Base-by-base conservation (phyloP, 2,113 vertebrate genomes). In the Oostethus manadensis region DNA sequence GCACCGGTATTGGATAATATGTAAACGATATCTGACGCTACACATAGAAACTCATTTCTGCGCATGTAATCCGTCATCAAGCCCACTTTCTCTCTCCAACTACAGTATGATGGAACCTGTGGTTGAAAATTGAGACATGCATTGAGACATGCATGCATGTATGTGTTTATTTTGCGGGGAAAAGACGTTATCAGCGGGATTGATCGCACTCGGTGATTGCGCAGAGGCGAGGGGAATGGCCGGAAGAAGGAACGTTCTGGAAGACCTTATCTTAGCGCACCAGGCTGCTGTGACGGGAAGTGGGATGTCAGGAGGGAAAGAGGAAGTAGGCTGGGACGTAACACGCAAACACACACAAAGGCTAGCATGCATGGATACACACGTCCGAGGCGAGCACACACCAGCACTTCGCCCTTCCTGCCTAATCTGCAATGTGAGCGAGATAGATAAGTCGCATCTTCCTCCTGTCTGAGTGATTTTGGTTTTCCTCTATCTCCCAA, bases 231-330 rank as follows among this genome's bases (percentile, higher is more conserved):
- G 67, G 55, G 64, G 44, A 60, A 67, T 53, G 70, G 71, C 78
- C 81, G 83, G 83, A 85, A 80, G 74, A 69, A 76, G 74, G 78
- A 79, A 86, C 78, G 68, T 73, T 58, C 74, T 76, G 71, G 62
- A 68, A 68, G 79, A 73, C 70, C 88, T 91, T 91, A 91, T 91
- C 90, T 88, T 78, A 79, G 71, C 85, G 78, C 60, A 21, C 79
- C 89, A 90, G 88, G 83, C 87, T 54, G 63, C 81, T 51, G 47
- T 60, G 79, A 86, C 74, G 66, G 89, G 88, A 89, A 89, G 85
- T 82, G 72, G 70, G 77, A 74, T 78, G 80, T 80, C 85, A 81
- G 77, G 74, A 73, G 82, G 75, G 80, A 81, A 87, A 90, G 74
- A 79, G 85, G 84, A 87, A 86, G 79, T 70, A 74, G 77, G 75